These are phyloP conservation scores for Cheirogaleus major DNA, from an alignment of 2,797 vertebrate species.

Conservation along the genomic window DNA sequence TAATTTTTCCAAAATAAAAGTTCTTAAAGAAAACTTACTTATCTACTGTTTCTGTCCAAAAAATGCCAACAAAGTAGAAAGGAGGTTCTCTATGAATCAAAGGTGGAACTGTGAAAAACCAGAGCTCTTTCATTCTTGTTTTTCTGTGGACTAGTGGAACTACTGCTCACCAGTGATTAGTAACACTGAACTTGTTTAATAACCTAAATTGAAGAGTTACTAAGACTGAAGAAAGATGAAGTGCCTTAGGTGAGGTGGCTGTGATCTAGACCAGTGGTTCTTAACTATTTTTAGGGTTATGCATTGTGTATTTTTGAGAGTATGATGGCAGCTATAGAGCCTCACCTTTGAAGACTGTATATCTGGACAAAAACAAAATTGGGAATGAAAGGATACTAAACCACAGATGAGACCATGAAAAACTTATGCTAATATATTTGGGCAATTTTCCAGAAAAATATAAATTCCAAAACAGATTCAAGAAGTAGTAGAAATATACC, in stretches of 20 bases:
- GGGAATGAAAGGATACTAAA: not conserved
- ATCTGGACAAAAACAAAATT: not conserved
- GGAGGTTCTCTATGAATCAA: not conserved
- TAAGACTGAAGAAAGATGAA: not conserved
- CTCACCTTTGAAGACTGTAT: not conserved
- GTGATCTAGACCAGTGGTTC: not conserved
- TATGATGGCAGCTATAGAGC: not conserved
- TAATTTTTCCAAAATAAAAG: conserved; percentile 8
- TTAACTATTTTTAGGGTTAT: not conserved
- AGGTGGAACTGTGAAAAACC: not conserved
- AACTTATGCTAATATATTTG: not conserved
- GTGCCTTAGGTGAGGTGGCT: not conserved
- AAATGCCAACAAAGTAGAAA: not conserved
- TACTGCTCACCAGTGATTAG: not conserved
- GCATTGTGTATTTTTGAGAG: conserved; percentile 12
- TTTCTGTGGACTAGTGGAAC: not conserved
- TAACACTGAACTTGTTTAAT: not conserved
- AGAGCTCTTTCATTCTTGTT: not conserved
- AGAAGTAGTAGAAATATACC: not conserved
- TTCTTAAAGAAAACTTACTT: not conserved
- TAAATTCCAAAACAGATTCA: not conserved
- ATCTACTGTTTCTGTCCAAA: not conserved
- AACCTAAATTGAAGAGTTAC: not conserved
- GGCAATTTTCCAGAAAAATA: not conserved
- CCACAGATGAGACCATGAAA: not conserved